phyloP scores from a whole-genome alignment of 2,888 invertebrate species.

The Conus canariensis region DNA sequence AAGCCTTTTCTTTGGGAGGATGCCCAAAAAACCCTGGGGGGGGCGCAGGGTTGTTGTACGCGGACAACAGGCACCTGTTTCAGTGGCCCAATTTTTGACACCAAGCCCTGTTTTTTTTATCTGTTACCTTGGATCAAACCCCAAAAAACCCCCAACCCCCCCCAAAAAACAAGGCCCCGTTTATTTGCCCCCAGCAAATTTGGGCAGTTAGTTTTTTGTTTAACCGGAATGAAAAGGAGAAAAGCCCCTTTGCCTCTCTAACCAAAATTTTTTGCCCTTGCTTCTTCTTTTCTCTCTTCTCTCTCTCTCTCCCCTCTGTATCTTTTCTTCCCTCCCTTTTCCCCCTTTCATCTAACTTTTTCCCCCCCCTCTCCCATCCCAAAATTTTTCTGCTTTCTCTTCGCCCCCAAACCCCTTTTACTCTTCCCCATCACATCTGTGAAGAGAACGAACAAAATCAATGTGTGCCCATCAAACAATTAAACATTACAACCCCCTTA shows the following conservation, averaged over 20 bases:
- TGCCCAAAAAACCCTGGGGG: neutral
- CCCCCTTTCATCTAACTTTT: neutral
- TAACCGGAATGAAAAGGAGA: neutral
- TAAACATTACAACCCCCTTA: too few species aligned
- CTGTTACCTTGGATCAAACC: neutral
- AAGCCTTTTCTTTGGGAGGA: slow-evolving; percentile 7
- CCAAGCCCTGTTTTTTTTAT: neutral
- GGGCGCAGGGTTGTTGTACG: neutral
- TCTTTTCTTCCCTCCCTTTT: neutral
- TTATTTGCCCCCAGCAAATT: neutral
- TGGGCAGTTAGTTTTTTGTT: neutral
- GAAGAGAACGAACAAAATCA: too few species aligned
- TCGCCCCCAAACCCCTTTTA: neutral
- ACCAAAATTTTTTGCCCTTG: too few species aligned
- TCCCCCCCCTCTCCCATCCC: neutral
- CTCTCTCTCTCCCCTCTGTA: neutral
- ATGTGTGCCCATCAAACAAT: too few species aligned
- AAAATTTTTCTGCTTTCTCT: neutral
- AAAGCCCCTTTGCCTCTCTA: neutral
- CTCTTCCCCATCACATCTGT: neutral
- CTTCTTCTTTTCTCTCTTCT: too few species aligned
- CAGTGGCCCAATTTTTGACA: neutral
- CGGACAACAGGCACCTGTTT: neutral
- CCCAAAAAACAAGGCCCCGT: neutral
- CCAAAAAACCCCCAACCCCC: neutral